Evolutionary conservation across 2,113 vertebrate species (phyloP), one percentile per base, ranked within the genome.

Genomic region (Oceanites oceanicus): DNA sequence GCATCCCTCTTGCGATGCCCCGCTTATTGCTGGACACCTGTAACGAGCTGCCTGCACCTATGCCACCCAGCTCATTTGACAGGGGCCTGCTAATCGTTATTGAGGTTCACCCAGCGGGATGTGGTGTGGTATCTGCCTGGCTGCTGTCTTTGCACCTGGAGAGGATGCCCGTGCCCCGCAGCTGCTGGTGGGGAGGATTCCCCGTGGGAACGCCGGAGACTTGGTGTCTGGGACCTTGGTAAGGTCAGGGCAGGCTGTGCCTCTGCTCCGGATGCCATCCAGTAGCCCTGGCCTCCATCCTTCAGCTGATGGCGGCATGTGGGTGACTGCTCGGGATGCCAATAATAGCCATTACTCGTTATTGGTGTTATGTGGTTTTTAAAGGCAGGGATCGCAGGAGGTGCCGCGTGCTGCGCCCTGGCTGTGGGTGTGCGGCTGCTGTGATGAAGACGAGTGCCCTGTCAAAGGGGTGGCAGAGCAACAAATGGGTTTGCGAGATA

Each of bases 381-480:
- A 26, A 70, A 71, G 93, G 75, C 77, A 36, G 80, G n/a, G 45
- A 9, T 77, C 3, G n/a, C 70, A 40, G 58, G 68, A 68, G 72
- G 29, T 45, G 15, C 32, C 12, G 36, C 0, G 4, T 62, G 59
- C 49, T 50, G 52, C 4, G 34, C 62, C 83, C 74, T n/a, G 42
- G 34, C 94, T 9, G 34, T 13, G 34, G 70, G 13, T 75, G 72
- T 62, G 65, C 2, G 23, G 66, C 77, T 86, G 80, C 80, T 84
- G 56, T 90, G 91, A 95, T 96, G 94, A 96, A 96, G 93, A 96
- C 1, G 56, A 93, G 94, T 70, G 91, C 92, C 75, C 83, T 95
- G 92, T 95, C 91, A 95, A 36, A 88, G 55, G 72, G 82, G 77
- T 91, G 87, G 90, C 40, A 68, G 92, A 95, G 94, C 92, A 96